Base-by-base conservation (phyloP, 2,888 invertebrate genomes). In the Portevinia maculata region DNA sequence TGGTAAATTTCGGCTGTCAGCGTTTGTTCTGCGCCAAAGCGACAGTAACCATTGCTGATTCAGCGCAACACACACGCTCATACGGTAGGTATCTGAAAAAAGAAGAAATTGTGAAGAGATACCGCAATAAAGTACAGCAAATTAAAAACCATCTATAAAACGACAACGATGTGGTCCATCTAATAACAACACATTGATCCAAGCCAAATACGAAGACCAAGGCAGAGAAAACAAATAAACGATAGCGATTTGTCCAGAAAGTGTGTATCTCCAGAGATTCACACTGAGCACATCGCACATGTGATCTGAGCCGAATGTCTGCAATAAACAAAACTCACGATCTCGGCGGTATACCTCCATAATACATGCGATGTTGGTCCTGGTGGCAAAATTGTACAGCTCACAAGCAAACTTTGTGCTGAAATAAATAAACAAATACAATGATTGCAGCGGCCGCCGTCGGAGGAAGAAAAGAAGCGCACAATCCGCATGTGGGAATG, bases 71-170 rank as follows among this genome's bases (percentile, higher is more conserved):
- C 44, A n/a, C 17, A 52, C 57, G 48, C 57, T 37, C 55, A 13
- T 44, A 41, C 11, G 41, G 0, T 17, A 17, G 15, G 39, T 17
- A 17, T 15, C 8, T 50, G n/a, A 21, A 34, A 34, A 11, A 41
- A 19, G 3, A 6, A 1, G 11, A 24, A 73, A 59, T 67, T 55
- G 69, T 60, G 76, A 76, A 69, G 60, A 46, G 69, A 76, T 76
- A 69, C 76, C 60, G 76, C 62, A 69, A 76, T 76, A 76, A 76
- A 76, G 69, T 76, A 60, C 69, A 59, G 46, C 60, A 76, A 76
- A 53, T 69, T 69, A 62, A 76, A 62, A 76, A 44, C 30, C 74
- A 55, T 13, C 64, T 30, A 34, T 34, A 30, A 55, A 17, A 48
- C 13, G 8, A 48, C 44, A 17, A 62, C 28, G 28, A 53, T 21